Conservation (phyloP, 2,888 invertebrate genomes). For the Pollenia angustigena region DNA sequence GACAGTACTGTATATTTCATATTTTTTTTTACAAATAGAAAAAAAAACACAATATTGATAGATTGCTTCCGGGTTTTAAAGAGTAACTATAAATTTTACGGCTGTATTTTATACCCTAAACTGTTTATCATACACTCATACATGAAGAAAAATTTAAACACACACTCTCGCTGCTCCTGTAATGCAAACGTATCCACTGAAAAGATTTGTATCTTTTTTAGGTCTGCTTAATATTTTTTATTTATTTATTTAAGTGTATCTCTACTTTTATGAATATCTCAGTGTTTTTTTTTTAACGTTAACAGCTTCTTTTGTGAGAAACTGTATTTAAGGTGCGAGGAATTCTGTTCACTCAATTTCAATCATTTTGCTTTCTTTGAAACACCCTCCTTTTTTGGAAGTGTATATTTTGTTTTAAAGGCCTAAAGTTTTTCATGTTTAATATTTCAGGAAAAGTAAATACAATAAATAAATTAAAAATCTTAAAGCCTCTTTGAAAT, state of each 20-base stretch:
- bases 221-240: background rate
- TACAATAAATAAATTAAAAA: conserved; percentile 13
- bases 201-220: background rate
- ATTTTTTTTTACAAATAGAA: background rate
- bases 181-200: background rate
- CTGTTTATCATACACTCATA: conserved; percentile 20
- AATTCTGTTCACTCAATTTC: too few relatives aligned
- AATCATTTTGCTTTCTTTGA: too few relatives aligned
- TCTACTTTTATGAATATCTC: background rate
- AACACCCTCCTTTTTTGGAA: too few relatives aligned
- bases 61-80: conserved; percentile 54
- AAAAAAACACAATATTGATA: conserved; percentile 38
- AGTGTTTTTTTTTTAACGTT: background rate
- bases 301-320: background rate
- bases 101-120: conserved; percentile 44
- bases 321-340: too few relatives aligned
- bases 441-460: conserved; percentile 15
- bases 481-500: background rate
- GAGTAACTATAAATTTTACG: conserved; percentile 56
- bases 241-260: conserved; percentile 33
- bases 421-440: background rate
- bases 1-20: background rate
- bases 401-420: background rate
- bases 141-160: conserved; percentile 3
- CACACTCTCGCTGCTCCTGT: background rate